Base-by-base conservation (phyloP, 2,888 invertebrate genomes). In the Acleris holmiana region DNA sequence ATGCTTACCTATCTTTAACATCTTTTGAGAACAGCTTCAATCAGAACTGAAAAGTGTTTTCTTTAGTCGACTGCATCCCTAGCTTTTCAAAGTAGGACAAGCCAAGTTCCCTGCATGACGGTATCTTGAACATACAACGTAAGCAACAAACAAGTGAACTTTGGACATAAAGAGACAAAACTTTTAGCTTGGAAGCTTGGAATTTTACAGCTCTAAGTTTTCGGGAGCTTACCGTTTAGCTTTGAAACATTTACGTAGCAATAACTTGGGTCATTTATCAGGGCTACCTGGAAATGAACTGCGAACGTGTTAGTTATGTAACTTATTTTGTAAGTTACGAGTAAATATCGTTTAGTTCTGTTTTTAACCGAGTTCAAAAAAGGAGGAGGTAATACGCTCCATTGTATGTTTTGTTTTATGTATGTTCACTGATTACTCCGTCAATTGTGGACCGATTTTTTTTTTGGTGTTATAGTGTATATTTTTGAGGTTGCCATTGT, bases 191-290 rank as follows among this genome's bases (percentile, higher is more conserved):
- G 17, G 44, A n/a, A 35, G 35, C 35, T 35, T 35, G 17, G 17
- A 15, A 44, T 44, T 17, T 44, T 44, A n/a, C 17, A 44, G 44
- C 15, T 15, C 15, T n/a, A 41, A 41, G 15, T 41, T 35, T 41
- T 41, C n/a, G 41, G 41, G 13, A 41, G 41, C 44, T 44, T n/a
- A 15, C 44, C 44, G 44, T 44, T 44, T 44, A 44, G 44, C n/a
- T 44, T 17, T 44, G 17, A 7, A 15, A 44, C 15, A 15, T n/a
- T 44, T n/a, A 44, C 44, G 44, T 44, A 4, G 44, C 17, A 44
- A 44, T 44, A 44, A 44, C 5, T 44, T 44, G 17, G 44, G n/a
- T 44, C 44, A 7, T 44, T 44, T 44, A 15, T 44, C 44, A 44
- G 44, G 44, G 6, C 13, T 13, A 44, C 44, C 44, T n/a, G 44